Conservation (phyloP, 2,888 invertebrate genomes). For the Caenorhabditis sp. region DNA sequence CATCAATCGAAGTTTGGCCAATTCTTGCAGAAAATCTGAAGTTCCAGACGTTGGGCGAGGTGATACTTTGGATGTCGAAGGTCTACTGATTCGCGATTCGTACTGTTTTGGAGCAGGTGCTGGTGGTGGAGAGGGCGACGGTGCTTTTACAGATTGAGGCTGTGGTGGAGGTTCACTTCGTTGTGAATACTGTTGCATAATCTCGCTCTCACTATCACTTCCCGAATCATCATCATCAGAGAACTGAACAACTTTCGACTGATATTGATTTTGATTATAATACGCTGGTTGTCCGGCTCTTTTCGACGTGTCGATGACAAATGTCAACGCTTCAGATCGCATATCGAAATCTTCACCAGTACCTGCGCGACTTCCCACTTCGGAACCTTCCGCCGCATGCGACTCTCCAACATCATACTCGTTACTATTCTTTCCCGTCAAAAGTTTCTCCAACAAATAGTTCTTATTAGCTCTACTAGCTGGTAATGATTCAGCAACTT, state of each 20-base stretch:
- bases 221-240: slow-evolving; percentile 46
- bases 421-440: slow-evolving; percentile 39
- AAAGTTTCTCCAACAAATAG: slow-evolving; percentile 43
- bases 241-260: slow-evolving; percentile 40
- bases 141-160: neutral
- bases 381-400: neutral
- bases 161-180: neutral
- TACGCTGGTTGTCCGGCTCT: slow-evolving; percentile 24
- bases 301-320: slow-evolving; percentile 49
- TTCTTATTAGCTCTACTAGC: slow-evolving; percentile 41
- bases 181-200: neutral
- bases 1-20: slow-evolving; percentile 44
- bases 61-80: slow-evolving; percentile 22
- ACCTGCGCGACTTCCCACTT: slow-evolving; percentile 9
- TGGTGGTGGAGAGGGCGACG: neutral
- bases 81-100: slow-evolving; percentile 7
- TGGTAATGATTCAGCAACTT: slow-evolving; percentile 9
- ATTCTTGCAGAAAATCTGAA: slow-evolving; percentile 44
- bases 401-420: slow-evolving; percentile 3
- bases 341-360: slow-evolving; percentile 36
- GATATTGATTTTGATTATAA: slow-evolving; percentile 17
- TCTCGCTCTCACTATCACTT: slow-evolving; percentile 40
- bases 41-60: slow-evolving; percentile 21
- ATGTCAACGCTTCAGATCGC: slow-evolving; percentile 55
- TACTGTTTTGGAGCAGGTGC: slow-evolving; percentile 1